Evolutionary conservation across 1,140 invertebrate genomes (phyloP), one percentile per base, ranked within the genome.

Genomic region (Theocolax elegans): DNA sequence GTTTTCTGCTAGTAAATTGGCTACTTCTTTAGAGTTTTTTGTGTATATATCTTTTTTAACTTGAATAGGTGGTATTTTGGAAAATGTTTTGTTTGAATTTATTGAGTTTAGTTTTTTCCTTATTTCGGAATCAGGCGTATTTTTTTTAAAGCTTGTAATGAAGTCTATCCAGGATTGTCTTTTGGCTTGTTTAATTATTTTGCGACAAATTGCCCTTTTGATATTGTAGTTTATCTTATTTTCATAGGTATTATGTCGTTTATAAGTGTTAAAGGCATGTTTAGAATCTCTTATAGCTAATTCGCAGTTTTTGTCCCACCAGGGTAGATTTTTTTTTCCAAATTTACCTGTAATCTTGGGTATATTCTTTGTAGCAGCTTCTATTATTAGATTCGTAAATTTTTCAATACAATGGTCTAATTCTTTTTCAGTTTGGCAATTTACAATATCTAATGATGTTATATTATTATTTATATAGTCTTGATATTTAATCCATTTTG

Each of bases 221-320:
- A 69, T 77, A 76, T 75, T 80, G 12, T 44, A 76, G 38, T 78
- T 72, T 42, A 74, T 75, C 72, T 70, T 49, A 64, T 73, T 51
- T 68, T 73, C 17, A 65, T 58, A 58, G 54, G 77, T 71, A 6
- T 35, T 35, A 35, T 71, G 72, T 56, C 81, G 74, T 63, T 68
- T 68, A 67, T 71, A 79, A 23, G 64, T 59, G 53, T 76, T 76
- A 23, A 78, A 66, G 7, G 80, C 74, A n/a, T n/a, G 54, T 76
- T 75, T 75, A 78, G 81, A 6, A 65, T 60, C 49, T 75, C 59
- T 72, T 75, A 76, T 42, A 38, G 75, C 74, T 40, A 46, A 65
- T 74, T 73, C 58, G 62, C 78, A 82, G 8, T 80, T 69, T n/a
- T 76, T 58, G 54, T 79, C 80, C 78, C 77, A 81, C 81, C 31